These are phyloP conservation scores for Agrenia bidenticulata DNA, from an alignment of 2,888 invertebrate species.

Conservation along the genomic window DNA sequence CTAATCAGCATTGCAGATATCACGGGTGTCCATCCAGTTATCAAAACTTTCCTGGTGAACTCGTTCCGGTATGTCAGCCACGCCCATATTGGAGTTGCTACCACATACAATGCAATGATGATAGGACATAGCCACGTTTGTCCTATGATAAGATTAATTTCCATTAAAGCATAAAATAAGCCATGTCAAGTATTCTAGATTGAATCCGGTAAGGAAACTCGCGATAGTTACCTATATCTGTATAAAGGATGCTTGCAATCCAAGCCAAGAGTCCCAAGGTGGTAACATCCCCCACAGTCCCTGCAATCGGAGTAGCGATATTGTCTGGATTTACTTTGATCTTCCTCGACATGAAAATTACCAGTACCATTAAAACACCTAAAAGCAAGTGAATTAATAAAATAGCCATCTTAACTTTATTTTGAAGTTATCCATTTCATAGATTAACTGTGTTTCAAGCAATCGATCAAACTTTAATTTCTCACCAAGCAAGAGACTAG, in stretches of 20 bases:
- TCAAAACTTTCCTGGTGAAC: constrained; percentile 69
- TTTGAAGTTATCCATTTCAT: too few species aligned
- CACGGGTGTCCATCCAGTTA: constrained; percentile 75
- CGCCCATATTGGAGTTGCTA: constrained; percentile 72
- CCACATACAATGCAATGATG: constrained; percentile 65
- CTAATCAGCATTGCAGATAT: constrained; percentile 78
- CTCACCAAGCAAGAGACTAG: constrained; percentile 68
- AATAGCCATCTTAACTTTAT: too few species aligned
- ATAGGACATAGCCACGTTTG: constrained; percentile 49
- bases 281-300: constrained; percentile 76
- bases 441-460: not conserved
- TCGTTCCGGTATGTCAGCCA: constrained; percentile 70
- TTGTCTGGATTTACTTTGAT: constrained; percentile 73
- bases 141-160: too few species aligned
- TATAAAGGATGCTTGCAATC: constrained; percentile 63
- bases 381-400: too few species aligned
- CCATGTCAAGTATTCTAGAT: too few species aligned
- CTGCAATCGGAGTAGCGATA: constrained; percentile 70
- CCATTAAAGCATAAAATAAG: too few species aligned
- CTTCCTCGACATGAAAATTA: constrained; percentile 69
- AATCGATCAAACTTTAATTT: constrained; percentile 4
- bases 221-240: constrained; percentile 60
- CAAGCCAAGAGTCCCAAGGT: constrained; percentile 65
- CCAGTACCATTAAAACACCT: constrained; percentile 69
- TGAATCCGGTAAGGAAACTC: not conserved